phyloP scores from a whole-genome alignment of 1,140 invertebrate genomes.

The Phymorhynchus buccinoides region DNA sequence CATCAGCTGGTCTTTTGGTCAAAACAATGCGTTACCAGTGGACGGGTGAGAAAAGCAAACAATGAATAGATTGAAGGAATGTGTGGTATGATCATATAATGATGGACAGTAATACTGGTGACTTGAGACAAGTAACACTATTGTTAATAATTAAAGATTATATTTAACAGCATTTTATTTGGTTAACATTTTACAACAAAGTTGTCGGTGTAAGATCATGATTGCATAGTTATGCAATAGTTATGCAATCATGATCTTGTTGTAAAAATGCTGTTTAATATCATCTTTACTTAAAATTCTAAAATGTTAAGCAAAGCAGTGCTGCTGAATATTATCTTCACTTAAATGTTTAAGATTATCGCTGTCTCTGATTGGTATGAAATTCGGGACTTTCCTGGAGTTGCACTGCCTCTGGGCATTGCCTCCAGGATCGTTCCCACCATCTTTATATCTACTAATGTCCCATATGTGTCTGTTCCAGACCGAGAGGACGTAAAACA shows the following conservation, averaged over 20 bases:
- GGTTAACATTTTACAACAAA: neutral
- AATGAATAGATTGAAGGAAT: no score
- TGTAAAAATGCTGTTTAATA: neutral
- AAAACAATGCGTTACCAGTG: conserved; percentile 59
- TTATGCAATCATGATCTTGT: neutral
- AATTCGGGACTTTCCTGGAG: no score
- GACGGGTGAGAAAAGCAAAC: conserved; percentile 51
- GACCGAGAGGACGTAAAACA: no score
- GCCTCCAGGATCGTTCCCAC: no score
- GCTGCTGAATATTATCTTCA: no score
- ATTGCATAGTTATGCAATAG: neutral
- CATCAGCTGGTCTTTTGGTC: conserved; percentile 62
- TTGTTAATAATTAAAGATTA: neutral
- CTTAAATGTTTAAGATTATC: no score
- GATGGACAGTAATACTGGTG: neutral
- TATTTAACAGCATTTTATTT: neutral
- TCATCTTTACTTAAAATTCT: no score
- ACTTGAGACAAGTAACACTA: neutral
- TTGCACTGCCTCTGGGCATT: no score
- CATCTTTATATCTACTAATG: no score
- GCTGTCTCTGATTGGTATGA: no score
- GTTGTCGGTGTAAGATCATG: neutral
- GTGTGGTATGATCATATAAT: neutral
- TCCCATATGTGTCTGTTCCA: no score
- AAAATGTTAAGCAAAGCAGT: no score